Base-by-base conservation (phyloP, 1,140 invertebrate species). In the Archivesica marissinica region DNA sequence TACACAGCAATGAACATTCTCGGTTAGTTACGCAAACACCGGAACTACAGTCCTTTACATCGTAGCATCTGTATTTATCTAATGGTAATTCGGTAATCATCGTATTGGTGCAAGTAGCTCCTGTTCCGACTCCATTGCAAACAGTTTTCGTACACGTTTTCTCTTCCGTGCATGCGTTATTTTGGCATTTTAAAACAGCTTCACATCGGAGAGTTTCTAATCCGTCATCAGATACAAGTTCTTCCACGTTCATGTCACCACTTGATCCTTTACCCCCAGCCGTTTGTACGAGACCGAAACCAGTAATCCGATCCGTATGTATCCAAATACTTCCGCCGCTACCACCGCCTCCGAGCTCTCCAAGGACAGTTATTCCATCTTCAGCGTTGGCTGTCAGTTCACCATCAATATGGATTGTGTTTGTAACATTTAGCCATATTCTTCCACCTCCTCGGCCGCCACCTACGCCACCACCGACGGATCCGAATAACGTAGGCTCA, bases 301-400 rank as follows among this genome's bases (percentile, higher is more conserved):
- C 89, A 25, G 89, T 90, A 13, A 92, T 87, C 15, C 80, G 87
- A 74, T 89, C 39, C 39, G 76, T 83, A 61, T 91, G 89, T n/a
- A 92, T 74, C 90, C 90, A 91, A 15, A 92, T 85, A 54, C 90
- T 91, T 0, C 91, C 91, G 13, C 89, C 91, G 72, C 91, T 92
- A 0, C 90, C 91, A 11, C 91, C 91, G 13, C 91, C 91, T 33
- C 82, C 76, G 20, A 84, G 64, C 4, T 61, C 50, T 28, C 83
- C 76, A 50, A 56, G 25, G 9, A 81, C 35, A 17, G 52, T 86
- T 15, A 41, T 33, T 13, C 89, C 90, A 70, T 88, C 82, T n/a
- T 77, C 85, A 20, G 86, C 91, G 79, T 86, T 90, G 33, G 87
- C 90, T 15, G 89, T 88, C 2, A 92, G 50, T 6, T 70, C 25